Percentiles rank a stretch among this genome's conserved stretches.
phyloP scores from a whole-genome alignment of 2,113 vertebrate species.

The Myiozetetes cayanensis region DNA sequence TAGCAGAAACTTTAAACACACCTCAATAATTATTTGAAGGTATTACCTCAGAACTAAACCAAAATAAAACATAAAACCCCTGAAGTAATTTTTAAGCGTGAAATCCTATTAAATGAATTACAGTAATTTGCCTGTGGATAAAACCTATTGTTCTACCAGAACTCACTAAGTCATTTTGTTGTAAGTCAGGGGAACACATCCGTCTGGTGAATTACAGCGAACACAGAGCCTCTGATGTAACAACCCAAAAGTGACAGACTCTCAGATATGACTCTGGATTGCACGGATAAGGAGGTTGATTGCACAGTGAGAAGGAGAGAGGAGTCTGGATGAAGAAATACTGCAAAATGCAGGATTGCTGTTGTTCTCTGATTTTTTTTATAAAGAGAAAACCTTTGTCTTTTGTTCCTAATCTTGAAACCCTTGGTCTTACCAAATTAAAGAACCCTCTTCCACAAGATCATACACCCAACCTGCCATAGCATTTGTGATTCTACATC shows the following conservation, averaged over 20 bases:
- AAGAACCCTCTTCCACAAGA: background rate
- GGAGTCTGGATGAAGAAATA: background rate
- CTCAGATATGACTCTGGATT: background rate
- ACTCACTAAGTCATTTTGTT: background rate
- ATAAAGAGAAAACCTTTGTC: background rate
- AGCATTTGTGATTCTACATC: background rate
- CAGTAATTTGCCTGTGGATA: background rate
- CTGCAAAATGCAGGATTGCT: background rate
- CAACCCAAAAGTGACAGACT: background rate
- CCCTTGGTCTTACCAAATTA: background rate
- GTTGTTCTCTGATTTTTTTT: background rate
- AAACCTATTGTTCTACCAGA: background rate
- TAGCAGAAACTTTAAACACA: background rate
- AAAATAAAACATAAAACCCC: background rate
- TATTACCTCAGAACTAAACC: background rate
- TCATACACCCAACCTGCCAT: background rate
- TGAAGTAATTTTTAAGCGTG: background rate
- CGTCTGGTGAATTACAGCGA: background rate
- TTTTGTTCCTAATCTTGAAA: background rate
- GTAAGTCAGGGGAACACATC: background rate
- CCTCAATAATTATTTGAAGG: background rate
- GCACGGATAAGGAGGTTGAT: background rate
- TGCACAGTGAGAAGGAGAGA: background rate
- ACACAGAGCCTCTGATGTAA: background rate
- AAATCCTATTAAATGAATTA: background rate